These are phyloP conservation scores for Notarius quadriscutis DNA, from an alignment of 2,113 vertebrate species.

Conservation along the genomic window DNA sequence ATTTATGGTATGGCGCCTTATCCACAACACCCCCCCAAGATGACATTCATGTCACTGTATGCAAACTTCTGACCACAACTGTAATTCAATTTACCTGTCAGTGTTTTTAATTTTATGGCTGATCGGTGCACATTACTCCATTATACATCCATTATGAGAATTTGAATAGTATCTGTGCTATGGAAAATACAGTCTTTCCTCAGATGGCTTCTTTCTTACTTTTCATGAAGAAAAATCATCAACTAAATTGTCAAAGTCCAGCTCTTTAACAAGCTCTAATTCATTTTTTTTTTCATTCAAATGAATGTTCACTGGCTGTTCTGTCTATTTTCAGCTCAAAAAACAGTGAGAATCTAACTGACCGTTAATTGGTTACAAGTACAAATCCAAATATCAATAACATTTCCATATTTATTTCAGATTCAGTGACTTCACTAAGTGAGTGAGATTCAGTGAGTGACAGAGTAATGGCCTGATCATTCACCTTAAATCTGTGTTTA, in stretches of 20 bases:
- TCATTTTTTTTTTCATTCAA: neutral
- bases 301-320: neutral
- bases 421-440: neutral
- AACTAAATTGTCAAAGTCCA: neutral
- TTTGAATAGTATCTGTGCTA: neutral
- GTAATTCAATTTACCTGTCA: too few relatives aligned
- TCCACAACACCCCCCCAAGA: too few relatives aligned
- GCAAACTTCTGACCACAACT: too few relatives aligned
- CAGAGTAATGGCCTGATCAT: neutral
- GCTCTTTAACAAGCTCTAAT: neutral
- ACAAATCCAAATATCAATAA: neutral
- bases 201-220: neutral
- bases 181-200: neutral
- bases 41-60: too few relatives aligned
- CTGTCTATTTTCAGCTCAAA: neutral
- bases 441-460: neutral
- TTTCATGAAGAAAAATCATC: neutral
- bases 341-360: neutral
- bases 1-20: too few relatives aligned
- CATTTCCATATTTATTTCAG: neutral
- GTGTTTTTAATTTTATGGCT: too few relatives aligned
- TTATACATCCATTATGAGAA: neutral
- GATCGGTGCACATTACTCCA: neutral
- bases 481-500: neutral
- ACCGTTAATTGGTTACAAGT: neutral